A percentile compares a stretch with the other conserved stretches of the same genome.
Conservation (phyloP, 2,113 vertebrate species). For the Ophiodon elongatus region DNA sequence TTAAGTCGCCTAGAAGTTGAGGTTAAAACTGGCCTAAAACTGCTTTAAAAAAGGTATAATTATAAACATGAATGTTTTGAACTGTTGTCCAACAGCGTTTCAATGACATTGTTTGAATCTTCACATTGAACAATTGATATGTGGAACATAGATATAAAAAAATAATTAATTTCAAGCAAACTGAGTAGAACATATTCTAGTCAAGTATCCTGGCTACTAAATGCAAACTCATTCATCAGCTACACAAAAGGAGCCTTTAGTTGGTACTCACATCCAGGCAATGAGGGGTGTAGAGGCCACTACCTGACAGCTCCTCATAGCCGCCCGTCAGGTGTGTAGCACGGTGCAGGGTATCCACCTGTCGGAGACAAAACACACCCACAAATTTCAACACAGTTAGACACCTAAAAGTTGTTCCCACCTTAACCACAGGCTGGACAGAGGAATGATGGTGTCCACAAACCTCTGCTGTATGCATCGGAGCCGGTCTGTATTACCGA, state of each 20-base stretch:
- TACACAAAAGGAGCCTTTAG: background rate
- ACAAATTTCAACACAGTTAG: background rate
- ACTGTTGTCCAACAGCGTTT: background rate
- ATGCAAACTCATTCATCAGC: background rate
- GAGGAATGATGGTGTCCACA: slow-evolving; percentile 41
- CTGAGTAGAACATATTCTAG: background rate
- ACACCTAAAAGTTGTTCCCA: background rate
- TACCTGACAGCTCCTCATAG: slow-evolving; percentile 86
- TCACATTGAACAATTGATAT: background rate
- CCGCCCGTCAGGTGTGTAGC: slow-evolving; percentile 89
- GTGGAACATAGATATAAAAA: background rate
- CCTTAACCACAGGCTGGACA: background rate
- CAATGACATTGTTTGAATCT: background rate
- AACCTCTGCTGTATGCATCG: slow-evolving; percentile 52
- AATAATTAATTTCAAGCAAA: background rate
- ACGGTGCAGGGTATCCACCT: slow-evolving; percentile 90
- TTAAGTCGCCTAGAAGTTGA: too few species aligned
- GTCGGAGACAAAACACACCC: slow-evolving; percentile 43
- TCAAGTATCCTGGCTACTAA: background rate
- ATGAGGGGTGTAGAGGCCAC: slow-evolving; percentile 84
- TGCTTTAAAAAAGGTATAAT: background rate
- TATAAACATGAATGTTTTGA: background rate
- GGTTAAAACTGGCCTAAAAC: too few species aligned
- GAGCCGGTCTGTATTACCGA: background rate
- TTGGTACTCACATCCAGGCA: slow-evolving; percentile 83